Evolutionary conservation across 1,140 invertebrate genomes (phyloP).

Genomic region (Heliconius eleuchia): DNA sequence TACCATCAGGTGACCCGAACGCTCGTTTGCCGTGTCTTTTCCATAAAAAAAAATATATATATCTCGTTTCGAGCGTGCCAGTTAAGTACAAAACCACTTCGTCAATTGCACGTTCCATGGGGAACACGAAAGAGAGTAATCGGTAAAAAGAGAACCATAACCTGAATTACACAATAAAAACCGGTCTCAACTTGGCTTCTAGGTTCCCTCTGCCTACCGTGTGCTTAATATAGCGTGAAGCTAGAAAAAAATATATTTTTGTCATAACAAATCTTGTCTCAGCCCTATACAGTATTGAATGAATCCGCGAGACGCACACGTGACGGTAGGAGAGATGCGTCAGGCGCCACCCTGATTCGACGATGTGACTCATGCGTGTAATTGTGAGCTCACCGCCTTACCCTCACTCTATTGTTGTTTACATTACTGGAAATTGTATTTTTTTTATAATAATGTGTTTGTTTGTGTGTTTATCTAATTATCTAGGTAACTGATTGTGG

Average conservation of each 20-base stretch:
- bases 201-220: no score
- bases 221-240: no score
- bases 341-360: slow-evolving; percentile 33
- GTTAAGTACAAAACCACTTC: no score
- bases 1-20: no score
- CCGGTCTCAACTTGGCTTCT: no score
- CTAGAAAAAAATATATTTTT: neutral
- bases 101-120: no score
- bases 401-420: neutral
- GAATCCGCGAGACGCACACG: slow-evolving; percentile 26
- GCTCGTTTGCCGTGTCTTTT: no score
- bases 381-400: neutral
- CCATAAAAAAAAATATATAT: no score
- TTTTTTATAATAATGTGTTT: neutral
- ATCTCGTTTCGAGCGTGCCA: no score
- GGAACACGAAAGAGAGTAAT: no score
- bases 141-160: no score
- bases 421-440: neutral
- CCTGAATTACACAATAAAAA: no score
- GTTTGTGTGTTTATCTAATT: neutral
- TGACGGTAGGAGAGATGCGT: slow-evolving; percentile 17
- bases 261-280: neutral
- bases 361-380: slow-evolving; percentile 19
- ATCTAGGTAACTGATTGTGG: neutral
- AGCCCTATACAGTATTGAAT: slow-evolving; percentile 34